phyloP scores from a whole-genome alignment of 1,140 invertebrate species.

The Melipona quadrifasciata region DNA sequence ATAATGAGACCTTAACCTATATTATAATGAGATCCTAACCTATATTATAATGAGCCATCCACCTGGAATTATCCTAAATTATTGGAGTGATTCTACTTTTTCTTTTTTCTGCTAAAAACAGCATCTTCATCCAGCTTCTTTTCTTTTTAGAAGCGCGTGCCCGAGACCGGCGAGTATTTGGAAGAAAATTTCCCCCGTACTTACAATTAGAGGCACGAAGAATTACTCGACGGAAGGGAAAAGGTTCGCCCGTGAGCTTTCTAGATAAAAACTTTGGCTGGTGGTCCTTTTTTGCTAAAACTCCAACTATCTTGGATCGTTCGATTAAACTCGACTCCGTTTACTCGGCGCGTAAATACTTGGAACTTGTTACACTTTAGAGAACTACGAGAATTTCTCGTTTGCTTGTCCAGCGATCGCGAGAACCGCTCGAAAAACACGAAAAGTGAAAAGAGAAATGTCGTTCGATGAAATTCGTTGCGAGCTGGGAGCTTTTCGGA shows the following conservation, averaged over 20 bases:
- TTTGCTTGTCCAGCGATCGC: background rate
- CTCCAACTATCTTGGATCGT: background rate
- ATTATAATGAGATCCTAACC: too few species aligned
- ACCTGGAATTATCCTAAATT: slow-evolving; percentile 30
- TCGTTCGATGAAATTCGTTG: background rate
- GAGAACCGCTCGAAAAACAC: background rate
- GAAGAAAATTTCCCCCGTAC: background rate
- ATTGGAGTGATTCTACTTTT: slow-evolving; percentile 4
- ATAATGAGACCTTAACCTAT: too few species aligned
- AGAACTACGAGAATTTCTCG: background rate
- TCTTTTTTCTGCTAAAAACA: background rate
- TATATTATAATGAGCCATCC: too few species aligned
- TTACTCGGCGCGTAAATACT: background rate
- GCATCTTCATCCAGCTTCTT: too few species aligned
- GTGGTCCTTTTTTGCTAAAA: background rate
- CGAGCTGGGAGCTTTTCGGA: background rate
- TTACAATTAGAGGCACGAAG: background rate
- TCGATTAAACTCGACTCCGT: background rate
- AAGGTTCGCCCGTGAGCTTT: background rate
- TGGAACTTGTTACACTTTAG: background rate
- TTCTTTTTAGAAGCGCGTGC: background rate
- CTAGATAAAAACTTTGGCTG: background rate
- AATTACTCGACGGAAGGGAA: background rate
- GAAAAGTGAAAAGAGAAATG: background rate
- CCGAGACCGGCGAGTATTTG: background rate